A percentile compares a stretch with the other conserved stretches of the same genome.
phyloP scores from a whole-genome alignment of 2,888 invertebrate genomes.

The Drosophila phalerata region DNA sequence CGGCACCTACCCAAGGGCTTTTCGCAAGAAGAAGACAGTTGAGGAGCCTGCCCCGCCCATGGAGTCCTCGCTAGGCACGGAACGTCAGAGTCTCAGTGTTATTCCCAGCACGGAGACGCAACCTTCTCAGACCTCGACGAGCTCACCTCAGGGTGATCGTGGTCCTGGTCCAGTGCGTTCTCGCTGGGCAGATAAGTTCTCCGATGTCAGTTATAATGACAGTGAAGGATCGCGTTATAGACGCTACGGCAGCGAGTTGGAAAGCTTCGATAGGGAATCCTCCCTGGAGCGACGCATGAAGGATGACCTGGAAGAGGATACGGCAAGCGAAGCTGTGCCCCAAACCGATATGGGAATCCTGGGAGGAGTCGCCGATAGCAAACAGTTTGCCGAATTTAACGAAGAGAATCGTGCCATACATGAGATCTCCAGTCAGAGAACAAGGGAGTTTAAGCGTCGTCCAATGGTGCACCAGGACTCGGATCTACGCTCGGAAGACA shows the following conservation, averaged over 20 bases:
- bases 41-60: constrained; percentile 60
- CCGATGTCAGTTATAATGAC: constrained; percentile 86
- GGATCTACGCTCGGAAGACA: constrained; percentile 85
- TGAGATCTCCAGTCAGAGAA: constrained; percentile 84
- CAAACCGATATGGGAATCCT: constrained; percentile 80
- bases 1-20: constrained; percentile 92
- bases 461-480: constrained; percentile 85
- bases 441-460: constrained; percentile 84
- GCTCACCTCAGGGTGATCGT: constrained; percentile 88
- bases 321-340: constrained; percentile 85
- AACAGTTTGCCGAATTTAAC: constrained; percentile 87
- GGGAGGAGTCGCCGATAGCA: constrained; percentile 86
- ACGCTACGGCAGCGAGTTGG: constrained; percentile 84
- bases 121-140: constrained; percentile 89
- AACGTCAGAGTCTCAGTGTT: constrained; percentile 81
- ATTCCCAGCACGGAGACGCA: constrained; percentile 87
- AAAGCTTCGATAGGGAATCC: constrained; percentile 85
- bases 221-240: constrained; percentile 86
- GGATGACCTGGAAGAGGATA: constrained; percentile 84
- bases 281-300: constrained; percentile 85
- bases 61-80: constrained; percentile 79
- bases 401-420: constrained; percentile 87
- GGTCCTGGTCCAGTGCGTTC: constrained; percentile 86
- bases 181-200: constrained; percentile 86
- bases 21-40: constrained; percentile 84